These are phyloP conservation scores for Lethrus apterus DNA, from an alignment of 1,140 invertebrate species.

Conservation along the genomic window DNA sequence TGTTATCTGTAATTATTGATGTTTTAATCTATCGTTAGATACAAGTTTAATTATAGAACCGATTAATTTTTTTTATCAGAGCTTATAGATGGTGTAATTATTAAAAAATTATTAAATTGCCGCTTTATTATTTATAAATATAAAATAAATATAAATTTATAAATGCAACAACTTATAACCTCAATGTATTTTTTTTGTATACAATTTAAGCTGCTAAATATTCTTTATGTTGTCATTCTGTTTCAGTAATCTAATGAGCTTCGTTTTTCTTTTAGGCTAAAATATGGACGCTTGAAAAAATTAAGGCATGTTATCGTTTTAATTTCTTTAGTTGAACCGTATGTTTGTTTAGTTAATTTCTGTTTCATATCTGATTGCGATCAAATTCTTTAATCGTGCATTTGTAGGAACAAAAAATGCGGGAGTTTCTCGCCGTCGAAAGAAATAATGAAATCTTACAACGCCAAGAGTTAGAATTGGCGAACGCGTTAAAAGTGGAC, in stretches of 20 bases:
- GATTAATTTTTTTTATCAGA: too few species aligned
- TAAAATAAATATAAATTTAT: too few species aligned
- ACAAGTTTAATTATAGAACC: too few species aligned
- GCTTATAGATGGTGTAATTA: too few species aligned
- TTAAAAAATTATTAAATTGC: too few species aligned
- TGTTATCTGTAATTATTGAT: too few species aligned
- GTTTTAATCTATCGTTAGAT: too few species aligned
- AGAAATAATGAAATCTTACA: slow-evolving; percentile 47
- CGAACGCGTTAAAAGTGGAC: slow-evolving; percentile 45
- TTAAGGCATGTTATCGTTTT: slow-evolving; percentile 53
- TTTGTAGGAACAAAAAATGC: slow-evolving; percentile 45
- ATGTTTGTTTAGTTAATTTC: neutral
- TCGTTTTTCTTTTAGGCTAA: slow-evolving; percentile 46
- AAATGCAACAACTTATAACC: too few species aligned
- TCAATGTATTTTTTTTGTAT: too few species aligned
- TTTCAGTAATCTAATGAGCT: slow-evolving; percentile 13
- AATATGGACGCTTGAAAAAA: slow-evolving; percentile 51
- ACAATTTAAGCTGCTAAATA: too few species aligned
- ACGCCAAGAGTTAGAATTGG: slow-evolving; percentile 47
- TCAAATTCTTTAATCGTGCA: slow-evolving; percentile 11
- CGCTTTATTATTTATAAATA: too few species aligned
- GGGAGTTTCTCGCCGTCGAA: slow-evolving; percentile 49
- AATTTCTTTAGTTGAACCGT: slow-evolving; percentile 15
- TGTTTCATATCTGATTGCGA: neutral
- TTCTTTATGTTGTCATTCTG: too few species aligned